Conservation (phyloP, 2,888 invertebrate species). For the Marronus borbonicus region DNA sequence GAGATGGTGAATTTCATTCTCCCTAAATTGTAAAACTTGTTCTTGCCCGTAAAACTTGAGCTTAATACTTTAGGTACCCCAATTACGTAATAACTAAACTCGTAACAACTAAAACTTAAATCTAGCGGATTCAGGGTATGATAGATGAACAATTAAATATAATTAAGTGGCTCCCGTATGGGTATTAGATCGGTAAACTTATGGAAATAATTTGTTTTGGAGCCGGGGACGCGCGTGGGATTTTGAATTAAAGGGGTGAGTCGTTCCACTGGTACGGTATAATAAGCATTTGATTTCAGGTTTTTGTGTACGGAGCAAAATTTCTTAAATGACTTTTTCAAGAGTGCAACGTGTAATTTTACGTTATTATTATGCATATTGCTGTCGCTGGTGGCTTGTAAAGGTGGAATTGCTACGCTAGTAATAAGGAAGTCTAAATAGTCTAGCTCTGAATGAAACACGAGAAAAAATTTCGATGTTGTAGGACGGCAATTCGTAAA, state of each 20-base stretch:
- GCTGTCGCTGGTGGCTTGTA: not conserved
- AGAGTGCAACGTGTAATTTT: constrained; percentile 5
- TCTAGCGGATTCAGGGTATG: constrained; percentile 34
- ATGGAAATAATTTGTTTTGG: constrained; percentile 23
- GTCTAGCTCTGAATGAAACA: too few species aligned
- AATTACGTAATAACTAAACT: constrained; percentile 44
- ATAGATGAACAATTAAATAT: constrained; percentile 40
- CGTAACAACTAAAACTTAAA: constrained; percentile 36
- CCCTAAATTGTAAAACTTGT: constrained; percentile 11
- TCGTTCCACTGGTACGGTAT: not conserved
- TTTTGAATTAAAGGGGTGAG: not conserved
- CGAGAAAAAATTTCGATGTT: too few species aligned
- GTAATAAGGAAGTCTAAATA: not conserved
- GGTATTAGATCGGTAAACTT: constrained; percentile 32
- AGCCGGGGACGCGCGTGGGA: not conserved
- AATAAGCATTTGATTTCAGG: constrained; percentile 15
- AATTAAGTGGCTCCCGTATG: constrained; percentile 32
- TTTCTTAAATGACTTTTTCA: constrained; percentile 9
- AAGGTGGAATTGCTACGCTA: not conserved
- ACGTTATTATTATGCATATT: constrained; percentile 17
- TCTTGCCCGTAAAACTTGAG: constrained; percentile 16
- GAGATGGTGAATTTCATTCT: not conserved
- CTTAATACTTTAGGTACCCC: constrained; percentile 31
- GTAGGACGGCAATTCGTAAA: too few species aligned
- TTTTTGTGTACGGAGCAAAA: not conserved